Percentiles rank a stretch among this genome's conserved stretches.
Conservation (phyloP, 2,113 vertebrate species). For the Anarhynchus alexandrinus region DNA sequence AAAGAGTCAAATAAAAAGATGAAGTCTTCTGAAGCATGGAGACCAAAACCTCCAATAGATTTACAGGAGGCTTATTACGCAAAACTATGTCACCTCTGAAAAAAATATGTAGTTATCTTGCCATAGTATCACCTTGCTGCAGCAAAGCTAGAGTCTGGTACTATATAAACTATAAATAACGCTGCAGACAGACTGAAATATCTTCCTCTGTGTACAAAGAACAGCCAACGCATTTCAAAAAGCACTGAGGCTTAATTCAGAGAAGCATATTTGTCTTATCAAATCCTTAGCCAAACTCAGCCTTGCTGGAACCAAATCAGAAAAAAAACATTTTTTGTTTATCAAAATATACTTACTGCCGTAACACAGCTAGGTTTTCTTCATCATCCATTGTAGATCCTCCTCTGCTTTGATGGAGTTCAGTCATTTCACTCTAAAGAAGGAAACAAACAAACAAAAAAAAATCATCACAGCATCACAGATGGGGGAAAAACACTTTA, state of each 20-base stretch:
- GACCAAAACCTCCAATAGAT: not conserved
- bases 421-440: constrained; percentile 76
- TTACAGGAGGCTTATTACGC: not conserved
- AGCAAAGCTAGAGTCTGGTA: not conserved
- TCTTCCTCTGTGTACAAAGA: not conserved
- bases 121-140: not conserved
- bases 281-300: not conserved
- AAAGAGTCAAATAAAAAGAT: not conserved
- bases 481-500: not conserved
- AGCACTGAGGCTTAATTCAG: not conserved
- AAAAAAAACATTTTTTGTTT: not conserved
- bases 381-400: constrained; percentile 88
- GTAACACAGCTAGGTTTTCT: constrained; percentile 91
- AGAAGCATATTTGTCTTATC: not conserved
- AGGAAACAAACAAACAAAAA: not conserved
- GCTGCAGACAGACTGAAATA: not conserved
- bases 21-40: not conserved
- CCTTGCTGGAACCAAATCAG: not conserved
- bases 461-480: not conserved
- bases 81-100: not conserved
- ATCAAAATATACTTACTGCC: constrained; percentile 78
- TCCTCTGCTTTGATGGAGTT: constrained; percentile 78
- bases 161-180: not conserved
- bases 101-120: not conserved
- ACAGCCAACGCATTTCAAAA: not conserved